These are phyloP conservation scores for Rhagologus leucostigma DNA, from an alignment of 2,113 vertebrate species.

Conservation along the genomic window DNA sequence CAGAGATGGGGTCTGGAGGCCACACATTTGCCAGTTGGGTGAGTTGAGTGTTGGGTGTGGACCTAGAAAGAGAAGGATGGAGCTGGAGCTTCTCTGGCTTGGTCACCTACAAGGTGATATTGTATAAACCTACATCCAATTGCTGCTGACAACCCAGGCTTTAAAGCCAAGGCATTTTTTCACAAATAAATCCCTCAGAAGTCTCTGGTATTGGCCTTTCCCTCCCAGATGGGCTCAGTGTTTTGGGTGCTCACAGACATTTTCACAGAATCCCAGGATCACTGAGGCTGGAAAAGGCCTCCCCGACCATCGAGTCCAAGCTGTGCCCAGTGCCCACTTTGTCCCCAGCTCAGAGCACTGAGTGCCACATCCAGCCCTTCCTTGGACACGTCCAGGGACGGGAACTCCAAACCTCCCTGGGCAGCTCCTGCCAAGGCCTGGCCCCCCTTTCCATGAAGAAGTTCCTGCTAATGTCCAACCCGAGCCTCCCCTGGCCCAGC, in stretches of 20 bases:
- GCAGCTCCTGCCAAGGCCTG: background rate
- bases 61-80: background rate
- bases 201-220: background rate
- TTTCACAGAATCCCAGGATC: background rate
- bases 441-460: accelerated
- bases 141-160: background rate
- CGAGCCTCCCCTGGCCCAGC: background rate
- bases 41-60: background rate
- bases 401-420: background rate
- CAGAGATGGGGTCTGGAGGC: background rate
- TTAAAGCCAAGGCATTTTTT: background rate
- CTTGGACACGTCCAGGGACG: background rate
- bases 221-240: background rate
- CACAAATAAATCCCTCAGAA: background rate
- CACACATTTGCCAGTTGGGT: accelerated
- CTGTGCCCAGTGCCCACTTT: accelerated
- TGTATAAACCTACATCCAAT: background rate
- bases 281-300: background rate
- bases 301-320: accelerated
- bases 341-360: background rate
- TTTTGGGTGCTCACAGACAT: background rate
- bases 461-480: accelerated
- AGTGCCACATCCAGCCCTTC: accelerated
- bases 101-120: background rate
- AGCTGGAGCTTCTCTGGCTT: background rate